These are phyloP conservation scores for Fratercula arctica DNA, from an alignment of 2,797 vertebrate genomes.

Conservation along the genomic window DNA sequence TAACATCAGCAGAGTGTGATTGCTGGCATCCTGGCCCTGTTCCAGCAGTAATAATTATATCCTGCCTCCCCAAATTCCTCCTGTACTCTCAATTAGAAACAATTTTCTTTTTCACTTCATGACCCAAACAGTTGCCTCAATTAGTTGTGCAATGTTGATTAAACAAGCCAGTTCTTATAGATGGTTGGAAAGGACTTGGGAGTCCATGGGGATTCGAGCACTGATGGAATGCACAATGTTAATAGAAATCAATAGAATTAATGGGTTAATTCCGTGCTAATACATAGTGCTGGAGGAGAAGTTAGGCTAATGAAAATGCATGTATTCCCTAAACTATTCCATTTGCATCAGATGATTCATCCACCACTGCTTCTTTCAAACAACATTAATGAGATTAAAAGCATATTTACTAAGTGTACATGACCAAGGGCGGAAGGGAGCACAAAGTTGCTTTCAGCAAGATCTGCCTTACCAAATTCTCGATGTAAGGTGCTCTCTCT, in stretches of 20 bases:
- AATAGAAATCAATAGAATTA: constrained; percentile 65
- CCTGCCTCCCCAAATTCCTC: constrained; percentile 13
- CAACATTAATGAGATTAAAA: constrained; percentile 48
- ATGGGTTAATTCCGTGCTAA: constrained; percentile 66
- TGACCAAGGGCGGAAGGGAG: not conserved
- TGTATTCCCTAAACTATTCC: constrained; percentile 56
- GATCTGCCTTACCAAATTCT: not conserved
- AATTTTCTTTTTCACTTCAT: constrained; percentile 17
- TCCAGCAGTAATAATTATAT: not conserved
- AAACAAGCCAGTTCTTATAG: constrained; percentile 47
- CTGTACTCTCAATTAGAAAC: not conserved
- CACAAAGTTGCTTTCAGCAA: not conserved
- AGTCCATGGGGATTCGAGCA: not conserved
- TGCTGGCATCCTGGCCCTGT: not conserved
- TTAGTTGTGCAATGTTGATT: constrained; percentile 46
- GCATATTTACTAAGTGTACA: constrained; percentile 28
- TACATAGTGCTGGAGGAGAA: constrained; percentile 34
- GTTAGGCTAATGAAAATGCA: constrained; percentile 64
- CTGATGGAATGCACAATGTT: constrained; percentile 22
- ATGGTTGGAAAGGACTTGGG: not conserved
- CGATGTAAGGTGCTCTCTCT: not conserved
- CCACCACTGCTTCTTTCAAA: constrained; percentile 19
- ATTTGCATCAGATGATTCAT: constrained; percentile 68
- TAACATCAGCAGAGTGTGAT: not conserved
- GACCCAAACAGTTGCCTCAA: constrained; percentile 17